Percentiles rank a stretch among this genome's conserved stretches.
Conservation (phyloP, 2,888 invertebrate species). For the Tiliacea aurago region DNA sequence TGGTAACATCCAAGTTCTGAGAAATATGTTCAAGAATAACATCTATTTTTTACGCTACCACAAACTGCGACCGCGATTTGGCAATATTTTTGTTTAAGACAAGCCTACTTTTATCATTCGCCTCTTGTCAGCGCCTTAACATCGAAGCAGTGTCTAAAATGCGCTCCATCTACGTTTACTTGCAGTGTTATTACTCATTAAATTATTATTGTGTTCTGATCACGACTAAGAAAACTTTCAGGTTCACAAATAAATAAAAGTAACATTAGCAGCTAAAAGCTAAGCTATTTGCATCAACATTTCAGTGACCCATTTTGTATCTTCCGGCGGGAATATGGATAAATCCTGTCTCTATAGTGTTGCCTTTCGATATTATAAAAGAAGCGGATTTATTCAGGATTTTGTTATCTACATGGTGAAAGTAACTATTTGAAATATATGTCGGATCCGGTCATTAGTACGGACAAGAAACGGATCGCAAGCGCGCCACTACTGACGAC, state of each 20-base stretch:
- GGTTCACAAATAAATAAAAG: conserved; percentile 22
- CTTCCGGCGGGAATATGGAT: conserved; percentile 46
- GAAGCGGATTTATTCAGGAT: conserved; percentile 18
- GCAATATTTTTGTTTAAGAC: too few relatives aligned
- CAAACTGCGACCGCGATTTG: too few relatives aligned
- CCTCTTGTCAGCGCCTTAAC: too few relatives aligned
- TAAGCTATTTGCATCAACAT: conserved; percentile 45
- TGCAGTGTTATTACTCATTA: background rate
- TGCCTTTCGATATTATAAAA: conserved; percentile 43
- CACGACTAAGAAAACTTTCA: background rate
- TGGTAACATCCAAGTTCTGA: too few relatives aligned
- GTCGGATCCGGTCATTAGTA: too few relatives aligned
- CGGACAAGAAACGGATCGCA: too few relatives aligned
- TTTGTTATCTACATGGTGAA: conserved; percentile 1
- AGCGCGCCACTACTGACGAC: too few relatives aligned
- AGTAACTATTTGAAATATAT: background rate
- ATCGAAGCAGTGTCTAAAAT: background rate
- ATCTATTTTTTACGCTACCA: too few relatives aligned
- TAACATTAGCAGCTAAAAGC: conserved; percentile 27
- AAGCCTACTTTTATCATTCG: too few relatives aligned
- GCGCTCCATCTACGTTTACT: background rate
- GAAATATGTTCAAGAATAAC: too few relatives aligned
- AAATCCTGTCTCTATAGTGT: conserved; percentile 45
- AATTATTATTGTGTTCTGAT: background rate
- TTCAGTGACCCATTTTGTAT: conserved; percentile 51